These are phyloP conservation scores for Antennarius striatus DNA, from an alignment of 2,113 vertebrate genomes.

Conservation along the genomic window DNA sequence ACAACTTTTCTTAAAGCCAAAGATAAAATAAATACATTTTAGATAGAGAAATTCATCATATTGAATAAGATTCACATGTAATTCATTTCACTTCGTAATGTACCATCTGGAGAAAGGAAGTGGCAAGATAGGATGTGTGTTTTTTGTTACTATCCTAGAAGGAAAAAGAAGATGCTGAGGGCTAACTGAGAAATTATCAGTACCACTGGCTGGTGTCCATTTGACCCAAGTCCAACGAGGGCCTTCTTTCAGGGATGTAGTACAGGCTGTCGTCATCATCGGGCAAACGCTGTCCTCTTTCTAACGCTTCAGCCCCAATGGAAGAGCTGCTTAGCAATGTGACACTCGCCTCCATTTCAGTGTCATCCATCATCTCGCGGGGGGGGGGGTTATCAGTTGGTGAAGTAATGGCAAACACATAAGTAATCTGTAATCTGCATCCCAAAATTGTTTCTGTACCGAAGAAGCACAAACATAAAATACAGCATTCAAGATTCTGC, in stretches of 20 bases:
- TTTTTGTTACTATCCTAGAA: not conserved
- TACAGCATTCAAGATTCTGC: too few relatives aligned
- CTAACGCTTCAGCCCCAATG: conserved; percentile 48
- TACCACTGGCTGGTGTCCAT: conserved; percentile 60
- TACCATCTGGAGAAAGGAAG: too few relatives aligned
- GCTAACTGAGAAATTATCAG: not conserved
- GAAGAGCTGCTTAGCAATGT: conserved; percentile 12
- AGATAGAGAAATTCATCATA: too few relatives aligned
- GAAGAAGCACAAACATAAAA: not conserved
- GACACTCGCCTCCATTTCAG: not conserved
- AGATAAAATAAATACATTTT: too few relatives aligned
- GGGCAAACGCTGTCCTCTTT: not conserved
- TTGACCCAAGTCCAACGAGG: conserved; percentile 51
- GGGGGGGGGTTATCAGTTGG: not conserved
- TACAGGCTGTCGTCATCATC: conserved; percentile 29
- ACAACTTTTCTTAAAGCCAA: too few relatives aligned
- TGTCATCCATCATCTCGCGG: conserved; percentile 29
- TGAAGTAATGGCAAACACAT: not conserved
- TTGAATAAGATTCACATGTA: too few relatives aligned
- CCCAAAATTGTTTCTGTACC: not conserved
- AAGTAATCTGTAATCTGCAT: too few relatives aligned
- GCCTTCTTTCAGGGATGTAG: conserved; percentile 61
- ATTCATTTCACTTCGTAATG: too few relatives aligned
- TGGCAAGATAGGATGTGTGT: not conserved
- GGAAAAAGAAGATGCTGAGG: not conserved